Evolutionary conservation across 1,140 invertebrate species (phyloP), one percentile per base, ranked within the genome.

Genomic region (Cheumatopsyche charites): DNA sequence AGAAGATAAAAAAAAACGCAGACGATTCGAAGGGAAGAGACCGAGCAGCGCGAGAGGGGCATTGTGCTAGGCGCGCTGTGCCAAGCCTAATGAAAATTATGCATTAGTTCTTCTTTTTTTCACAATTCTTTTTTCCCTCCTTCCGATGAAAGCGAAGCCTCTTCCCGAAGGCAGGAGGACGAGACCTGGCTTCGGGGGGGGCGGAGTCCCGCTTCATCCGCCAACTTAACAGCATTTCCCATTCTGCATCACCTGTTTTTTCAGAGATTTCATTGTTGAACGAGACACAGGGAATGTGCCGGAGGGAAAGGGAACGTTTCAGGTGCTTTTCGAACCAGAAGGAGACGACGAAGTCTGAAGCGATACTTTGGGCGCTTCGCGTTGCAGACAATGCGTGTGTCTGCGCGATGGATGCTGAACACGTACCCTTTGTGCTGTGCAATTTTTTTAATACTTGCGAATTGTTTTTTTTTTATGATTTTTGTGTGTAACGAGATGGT

Each of bases 51-150:
- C 9, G 19, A 63, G 26, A 36, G 26, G 62, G 3, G 29, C 29
- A 36, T 36, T 36, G 29, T 36, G 68, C 41, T 62, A 58, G 65
- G 71, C 71, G 74, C 71, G 71, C 71, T 75, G 70, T 75, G 69
- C 62, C 74, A 71, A 71, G 71, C 71, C 74, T 75, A 75, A 75
- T 75, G 74, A 75, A 75, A 75, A 75, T 75, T 75, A 75, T 75
- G 74, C 74, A 75, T 75, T 75, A 75, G 74, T 75, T 73, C 71
- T 72, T 67, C 70, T 72, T 70, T 69, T 52, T 68, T 68, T 29
- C 43, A 15, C 9, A 9, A 3, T 36, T 36, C 29, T 58, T 23
- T 26, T 23, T 23, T 58, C 11, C 23, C 12, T 25, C 25, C 55
- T 58, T 58, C 55, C 25, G 19, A 9, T 25, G 23, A 58, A 58